Base-by-base conservation (phyloP, 53 echinoderm and acorn worm species). In the Mesocentrotus franciscanus region DNA sequence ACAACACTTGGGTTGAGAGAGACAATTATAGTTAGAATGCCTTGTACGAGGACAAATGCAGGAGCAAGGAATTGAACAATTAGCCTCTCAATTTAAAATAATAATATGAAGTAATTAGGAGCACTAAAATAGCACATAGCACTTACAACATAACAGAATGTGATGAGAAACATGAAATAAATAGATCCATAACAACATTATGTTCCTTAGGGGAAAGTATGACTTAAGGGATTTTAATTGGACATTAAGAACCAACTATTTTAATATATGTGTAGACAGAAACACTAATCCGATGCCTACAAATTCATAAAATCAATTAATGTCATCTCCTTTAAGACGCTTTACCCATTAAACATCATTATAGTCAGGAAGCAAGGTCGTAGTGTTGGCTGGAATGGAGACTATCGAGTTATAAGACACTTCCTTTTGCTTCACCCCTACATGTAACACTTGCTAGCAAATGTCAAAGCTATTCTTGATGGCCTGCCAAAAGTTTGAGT, bases 401-500 rank as follows among this genome's bases (percentile, higher is more conserved):
- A 91, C 91, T 91, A 91, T 91, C 35, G 1, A 66, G 35, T 91
- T 90, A 91, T 33, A 39, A 72, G 92, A 92, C 76, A 75, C 56
- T 92, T 92, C 92, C 92, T 92, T 39, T 72, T 14, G 13, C 14
- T 34, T 92, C 64, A 55, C 92, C 75, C 56, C 92, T 72, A 56
- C 55, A 34, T 72, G 71, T 27, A 92, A 22, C 56, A 72, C 76
- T 72, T 72, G 71, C 92, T 75, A 57, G 75, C 56, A 92, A 55
- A 42, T 35, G 33, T 92, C 92, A 71, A 13, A 4, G 49, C 71
- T 18, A 27, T 39, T 92, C 92, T 72, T 92, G 92, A 72, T 72
- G 5, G 55, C 36, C 14, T 92, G 92, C 92, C 92, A 92, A 70
- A 92, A 74, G 26, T 72, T 71, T 55, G 75, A 71, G 56, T 92